phyloP scores from a whole-genome alignment of 2,113 vertebrate species.

The Phylloscopus trochilus region DNA sequence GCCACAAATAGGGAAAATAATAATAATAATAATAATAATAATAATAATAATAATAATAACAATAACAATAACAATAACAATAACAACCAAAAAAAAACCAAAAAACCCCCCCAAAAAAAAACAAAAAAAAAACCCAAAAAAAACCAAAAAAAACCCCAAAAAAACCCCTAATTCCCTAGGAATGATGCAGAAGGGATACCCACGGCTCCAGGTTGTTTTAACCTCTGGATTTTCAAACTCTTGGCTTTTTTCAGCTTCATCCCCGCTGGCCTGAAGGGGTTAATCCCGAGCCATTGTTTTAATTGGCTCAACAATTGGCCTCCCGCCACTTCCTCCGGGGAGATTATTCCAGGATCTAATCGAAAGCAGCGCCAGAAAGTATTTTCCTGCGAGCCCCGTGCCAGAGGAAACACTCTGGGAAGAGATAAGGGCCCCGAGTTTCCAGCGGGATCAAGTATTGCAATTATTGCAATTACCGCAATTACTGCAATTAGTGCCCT shows the following conservation, averaged over 20 bases:
- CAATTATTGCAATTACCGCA: neutral
- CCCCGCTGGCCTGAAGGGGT: constrained; percentile 16
- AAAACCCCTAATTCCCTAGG: neutral
- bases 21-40: no score
- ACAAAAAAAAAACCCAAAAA: no score
- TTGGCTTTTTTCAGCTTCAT: neutral
- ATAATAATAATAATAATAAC: no score
- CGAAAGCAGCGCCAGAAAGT: constrained; percentile 26
- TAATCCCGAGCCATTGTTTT: constrained; percentile 52
- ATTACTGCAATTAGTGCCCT: neutral
- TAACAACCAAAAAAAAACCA: no score
- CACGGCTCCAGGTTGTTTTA: neutral
- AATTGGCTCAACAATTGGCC: constrained; percentile 49
- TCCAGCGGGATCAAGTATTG: constrained; percentile 16
- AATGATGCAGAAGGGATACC: neutral
- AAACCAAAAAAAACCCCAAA: no score
- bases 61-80: no score
- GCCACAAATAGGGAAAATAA: neutral
- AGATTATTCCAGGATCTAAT: constrained; percentile 35
- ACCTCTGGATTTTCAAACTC: neutral
- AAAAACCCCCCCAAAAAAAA: no score
- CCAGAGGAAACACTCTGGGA: constrained; percentile 57
- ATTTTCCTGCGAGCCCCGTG: constrained; percentile 41
- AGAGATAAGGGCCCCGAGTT: neutral
- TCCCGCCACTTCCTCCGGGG: constrained; percentile 43